phyloP scores from a whole-genome alignment of 2,888 invertebrate species.

The Parnassius mnemosyne region DNA sequence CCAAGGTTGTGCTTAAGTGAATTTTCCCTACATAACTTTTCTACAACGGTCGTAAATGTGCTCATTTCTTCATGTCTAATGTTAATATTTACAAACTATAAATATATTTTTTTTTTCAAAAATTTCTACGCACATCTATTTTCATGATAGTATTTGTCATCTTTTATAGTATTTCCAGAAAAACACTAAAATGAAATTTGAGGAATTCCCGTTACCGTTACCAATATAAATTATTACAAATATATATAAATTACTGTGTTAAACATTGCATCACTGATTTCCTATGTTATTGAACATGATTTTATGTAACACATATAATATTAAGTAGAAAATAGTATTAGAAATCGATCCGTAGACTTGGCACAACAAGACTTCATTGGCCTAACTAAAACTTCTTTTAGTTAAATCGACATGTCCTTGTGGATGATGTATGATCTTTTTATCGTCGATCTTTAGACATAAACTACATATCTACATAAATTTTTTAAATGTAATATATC shows the following conservation, averaged over 20 bases:
- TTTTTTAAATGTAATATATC: conserved; percentile 48
- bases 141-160: conserved; percentile 55
- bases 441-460: conserved; percentile 61
- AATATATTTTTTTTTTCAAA: conserved; percentile 57
- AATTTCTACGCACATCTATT: conserved; percentile 74
- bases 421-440: conserved; percentile 42
- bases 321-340: background rate
- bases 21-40: conserved; percentile 59
- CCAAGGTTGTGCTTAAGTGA: conserved; percentile 80
- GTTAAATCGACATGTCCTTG: background rate
- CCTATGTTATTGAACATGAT: background rate
- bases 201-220: conserved; percentile 39
- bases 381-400: too few relatives aligned
- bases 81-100: conserved; percentile 55
- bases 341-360: background rate
- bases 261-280: background rate
- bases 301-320: background rate
- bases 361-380: background rate
- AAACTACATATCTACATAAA: conserved; percentile 63
- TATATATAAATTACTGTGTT: background rate
- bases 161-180: conserved; percentile 2
- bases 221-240: background rate
- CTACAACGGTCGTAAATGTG: conserved; percentile 44
- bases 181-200: background rate
- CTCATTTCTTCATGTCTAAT: conserved; percentile 44